Evolutionary conservation across 2,888 invertebrate species (phyloP), one percentile per base, ranked within the genome.

Genomic region (Temnothorax rugatulus): DNA sequence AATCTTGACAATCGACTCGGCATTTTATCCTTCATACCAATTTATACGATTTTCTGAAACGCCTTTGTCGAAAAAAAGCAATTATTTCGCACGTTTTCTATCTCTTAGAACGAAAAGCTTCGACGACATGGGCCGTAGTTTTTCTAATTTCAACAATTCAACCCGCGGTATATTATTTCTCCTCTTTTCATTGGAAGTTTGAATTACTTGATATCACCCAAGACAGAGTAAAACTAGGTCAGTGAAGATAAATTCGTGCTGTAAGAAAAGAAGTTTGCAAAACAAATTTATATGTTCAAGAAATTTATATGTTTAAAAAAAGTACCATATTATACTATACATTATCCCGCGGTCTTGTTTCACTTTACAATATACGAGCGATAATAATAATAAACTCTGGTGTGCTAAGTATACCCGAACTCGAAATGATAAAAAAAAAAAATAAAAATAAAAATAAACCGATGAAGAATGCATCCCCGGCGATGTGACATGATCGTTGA

Each of bases 1-100:
- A 84, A 63, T 61, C 66, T 74, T 64, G 44, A 81, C 77, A 63
- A 87, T 84, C 82, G 66, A 88, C 82, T 89, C 84, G 68, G 68
- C 61, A 71, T 77, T 84, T 87, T 84, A 71, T 69, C 50, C 47
- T 73, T 83, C 59, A 50, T 68, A n/a, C 52, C 66, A 44, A 84
- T 84, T 83, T 83, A 84, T 83, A 38, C 59, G 66, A 73, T 84
- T 82, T 84, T 66, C 64, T 18, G 25, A 57, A 82, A 54, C n/a
- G 41, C 44, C 63, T 75, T 50, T 41, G 15, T 29, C 41, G 41
- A 13, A n/a, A 44, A 52, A 34, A 34, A n/a, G 15, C 41, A 76
- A 47, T 54, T 63, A 71, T 59, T 25, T 47, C 29, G 21, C 21
- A 18, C 52, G 29, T 57, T 57, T 57, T 47, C 21, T 15, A 13